phyloP scores from a whole-genome alignment of 2,113 vertebrate species.

The Lepus americanus region DNA sequence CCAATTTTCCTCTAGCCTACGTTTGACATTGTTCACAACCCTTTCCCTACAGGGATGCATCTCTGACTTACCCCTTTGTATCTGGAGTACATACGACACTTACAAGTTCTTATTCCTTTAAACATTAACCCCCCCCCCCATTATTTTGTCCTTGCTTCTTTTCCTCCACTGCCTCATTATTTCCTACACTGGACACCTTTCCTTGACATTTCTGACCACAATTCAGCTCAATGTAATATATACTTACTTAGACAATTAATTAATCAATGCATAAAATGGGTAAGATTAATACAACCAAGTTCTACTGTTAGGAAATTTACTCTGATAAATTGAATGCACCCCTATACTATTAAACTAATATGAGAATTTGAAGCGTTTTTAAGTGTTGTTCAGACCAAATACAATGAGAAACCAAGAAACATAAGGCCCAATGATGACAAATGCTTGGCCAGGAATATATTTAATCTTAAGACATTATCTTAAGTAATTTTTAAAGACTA shows the following conservation, averaged over 20 bases:
- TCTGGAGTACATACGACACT: neutral
- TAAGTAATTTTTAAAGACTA: neutral
- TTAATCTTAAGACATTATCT: neutral
- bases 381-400: neutral
- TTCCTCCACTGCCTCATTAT: neutral
- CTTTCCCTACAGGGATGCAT: neutral
- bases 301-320: neutral
- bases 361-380: neutral
- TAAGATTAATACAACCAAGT: neutral
- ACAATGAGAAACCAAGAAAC: neutral
- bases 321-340: neutral
- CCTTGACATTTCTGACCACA: neutral
- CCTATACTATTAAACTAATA: neutral
- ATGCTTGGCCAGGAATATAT: neutral
- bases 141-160: neutral
- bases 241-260: neutral
- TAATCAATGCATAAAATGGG: conserved; percentile 14
- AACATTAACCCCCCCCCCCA: neutral
- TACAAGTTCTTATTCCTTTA: neutral
- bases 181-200: neutral
- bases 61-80: neutral
- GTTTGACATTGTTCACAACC: neutral
- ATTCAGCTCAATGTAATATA: neutral
- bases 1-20: neutral
- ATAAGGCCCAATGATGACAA: neutral